Percentiles rank a stretch among this genome's conserved stretches.
phyloP scores from a whole-genome alignment of 2,113 vertebrate species.

The Artemisiospiza belli region DNA sequence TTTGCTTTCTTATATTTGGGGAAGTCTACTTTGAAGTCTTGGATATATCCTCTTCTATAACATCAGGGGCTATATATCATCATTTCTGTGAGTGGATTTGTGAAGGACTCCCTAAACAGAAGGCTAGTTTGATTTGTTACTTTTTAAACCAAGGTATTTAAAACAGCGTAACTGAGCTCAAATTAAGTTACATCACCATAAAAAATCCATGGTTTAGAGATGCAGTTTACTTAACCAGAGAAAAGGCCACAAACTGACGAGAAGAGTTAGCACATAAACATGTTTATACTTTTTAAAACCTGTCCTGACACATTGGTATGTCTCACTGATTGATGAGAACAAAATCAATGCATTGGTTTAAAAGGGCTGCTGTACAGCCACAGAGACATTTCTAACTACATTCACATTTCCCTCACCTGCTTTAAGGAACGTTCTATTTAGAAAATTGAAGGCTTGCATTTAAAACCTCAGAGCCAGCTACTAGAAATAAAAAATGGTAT shows the following conservation, averaged over 20 bases:
- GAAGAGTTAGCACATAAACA: neutral
- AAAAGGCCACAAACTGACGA: neutral
- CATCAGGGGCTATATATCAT: neutral
- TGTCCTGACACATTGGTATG: neutral
- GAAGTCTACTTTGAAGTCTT: neutral
- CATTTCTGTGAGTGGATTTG: neutral
- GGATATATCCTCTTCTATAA: neutral
- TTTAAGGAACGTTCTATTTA: neutral
- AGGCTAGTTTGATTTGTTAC: neutral
- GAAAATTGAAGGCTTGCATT: constrained; percentile 15
- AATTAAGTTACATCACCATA: neutral
- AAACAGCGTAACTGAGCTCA: neutral
- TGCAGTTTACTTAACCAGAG: neutral
- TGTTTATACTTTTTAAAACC: neutral
- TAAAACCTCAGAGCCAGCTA: neutral
- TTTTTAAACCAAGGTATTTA: neutral
- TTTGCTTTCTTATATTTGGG: neutral
- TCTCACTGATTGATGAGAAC: neutral
- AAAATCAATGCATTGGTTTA: neutral
- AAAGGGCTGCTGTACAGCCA: neutral
- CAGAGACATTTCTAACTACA: neutral
- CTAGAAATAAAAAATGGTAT: neutral
- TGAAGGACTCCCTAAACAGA: neutral
- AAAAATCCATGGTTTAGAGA: neutral
- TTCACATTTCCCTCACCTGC: neutral